Evolutionary conservation across 2,797 vertebrate genomes (phyloP), one percentile per base, ranked within the genome.

Genomic region (Tamandua tetradactyla): DNA sequence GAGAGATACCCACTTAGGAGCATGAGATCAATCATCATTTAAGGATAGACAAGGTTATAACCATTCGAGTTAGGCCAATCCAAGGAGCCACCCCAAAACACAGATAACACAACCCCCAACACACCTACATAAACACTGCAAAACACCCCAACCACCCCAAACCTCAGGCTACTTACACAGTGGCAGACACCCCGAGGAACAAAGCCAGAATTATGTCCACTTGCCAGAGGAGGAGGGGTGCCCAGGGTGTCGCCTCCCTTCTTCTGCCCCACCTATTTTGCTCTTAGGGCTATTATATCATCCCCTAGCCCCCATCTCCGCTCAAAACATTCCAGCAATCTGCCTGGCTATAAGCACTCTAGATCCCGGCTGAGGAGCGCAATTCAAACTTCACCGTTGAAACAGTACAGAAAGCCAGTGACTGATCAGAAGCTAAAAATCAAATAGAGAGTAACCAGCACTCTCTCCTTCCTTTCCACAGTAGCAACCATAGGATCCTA

Each of bases 361-460:
- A 86, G 59, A 95, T 89, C 37, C 49, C 74, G 40, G 66, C 80
- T 75, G 72, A 80, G 86, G 94, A 97, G 96, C 80, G 93, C 90
- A 82, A 96, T 96, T 97, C 95, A 97, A 97, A 97, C 96, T 97
- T 97, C 93, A 91, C 89, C 94, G 89, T 84, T 89, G 66, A 94
- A 95, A 93, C 91, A 49, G 71, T 90, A 78, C 80, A 89, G 91
- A 97, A 93, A 95, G 87, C 89, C 69, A 18, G 96, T 96, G 94
- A 94, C 72, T 59, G 91, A 96, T 93, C 87, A 80, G 74, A 94
- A 95, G 93, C 93, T 96, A 96, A 96, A 96, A 95, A 95, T 96
- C 81, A 44, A 81, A 89, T 49, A 87, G 37, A 87, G 68, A 94
- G 88, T 81, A 96, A 95, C 68, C 89, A 89, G 75, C 78, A 66